Conservation (phyloP, 2,113 vertebrate genomes). For the Alethe castanea region DNA sequence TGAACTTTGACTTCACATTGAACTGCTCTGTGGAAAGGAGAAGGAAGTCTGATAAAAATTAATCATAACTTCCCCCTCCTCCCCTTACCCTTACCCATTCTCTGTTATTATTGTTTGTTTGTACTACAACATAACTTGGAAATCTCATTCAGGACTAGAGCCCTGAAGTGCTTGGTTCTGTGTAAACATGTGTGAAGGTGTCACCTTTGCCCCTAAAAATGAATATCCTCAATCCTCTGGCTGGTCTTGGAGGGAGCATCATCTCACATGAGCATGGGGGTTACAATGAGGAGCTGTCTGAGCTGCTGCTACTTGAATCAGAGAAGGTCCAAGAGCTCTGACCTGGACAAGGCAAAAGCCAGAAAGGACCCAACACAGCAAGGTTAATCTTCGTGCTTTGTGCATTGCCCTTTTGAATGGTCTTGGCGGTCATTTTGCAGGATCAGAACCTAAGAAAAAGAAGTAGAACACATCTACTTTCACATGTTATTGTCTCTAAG, state of each 20-base stretch:
- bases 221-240: neutral
- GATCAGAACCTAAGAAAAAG: neutral
- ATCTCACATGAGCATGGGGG: neutral
- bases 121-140: neutral
- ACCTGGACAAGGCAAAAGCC: neutral
- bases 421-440: neutral
- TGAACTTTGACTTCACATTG: slow-evolving; percentile 80
- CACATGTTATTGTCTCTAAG: neutral
- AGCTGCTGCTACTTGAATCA: neutral
- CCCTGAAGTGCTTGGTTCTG: neutral
- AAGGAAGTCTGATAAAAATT: slow-evolving; percentile 8
- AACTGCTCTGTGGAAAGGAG: slow-evolving; percentile 62
- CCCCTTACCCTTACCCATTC: neutral
- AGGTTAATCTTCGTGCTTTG: neutral
- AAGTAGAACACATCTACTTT: neutral
- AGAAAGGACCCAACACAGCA: neutral
- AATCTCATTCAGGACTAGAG: neutral
- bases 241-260: neutral
- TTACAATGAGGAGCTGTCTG: rapidly evolving
- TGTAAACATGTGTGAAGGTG: rapidly evolving
- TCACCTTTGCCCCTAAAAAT: neutral
- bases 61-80: slow-evolving; percentile 27
- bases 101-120: slow-evolving; percentile 4
- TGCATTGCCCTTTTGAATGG: neutral
- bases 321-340: neutral